Evolutionary conservation across 2,113 vertebrate genomes (phyloP), one percentile per base, ranked within the genome.

Genomic region (Pygoscelis adeliae): DNA sequence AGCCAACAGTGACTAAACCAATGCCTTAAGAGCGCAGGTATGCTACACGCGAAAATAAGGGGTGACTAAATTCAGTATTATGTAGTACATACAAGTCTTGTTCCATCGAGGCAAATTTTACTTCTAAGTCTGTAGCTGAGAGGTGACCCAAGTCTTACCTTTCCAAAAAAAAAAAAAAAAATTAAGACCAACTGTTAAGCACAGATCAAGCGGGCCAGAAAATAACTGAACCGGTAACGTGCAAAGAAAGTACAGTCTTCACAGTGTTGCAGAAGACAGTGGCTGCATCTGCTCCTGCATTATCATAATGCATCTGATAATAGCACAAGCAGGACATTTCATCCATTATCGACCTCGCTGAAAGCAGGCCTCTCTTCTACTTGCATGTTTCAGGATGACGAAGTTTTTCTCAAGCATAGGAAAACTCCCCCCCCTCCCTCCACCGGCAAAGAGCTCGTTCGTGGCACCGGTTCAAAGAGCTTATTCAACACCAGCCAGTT

Each of bases 361-460:
- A 25, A 27, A 40, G 19, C 78, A 7, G 40, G 9, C 25, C 92
- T 42, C 56, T 3, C 17, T 23, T 8, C 95, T 46, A 7, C 11
- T 7, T 15, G 42, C 79, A 5, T 0, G 7, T 3, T 55, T 55
- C 0, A 9, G 62, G 46, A 66, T 26, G 69, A 63, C 1, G 0
- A 42, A 82, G 73, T 85, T 85, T 49, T 53, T 40, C 89, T 44
- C 58, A 34, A 62, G 84, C 78, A n/a, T 0, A 50, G 80, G 73
- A 55, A 44, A 78, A 47, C 55, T 38, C 30, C 32, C 47, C 77
- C 87, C 80, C 46, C 71, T 83, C 82, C 49, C 62, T 56, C 62
- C 32, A 2, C 50, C 22, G 56, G 93, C 80, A 70, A n/a, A 1
- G 23, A 0, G 6, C 27, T 32, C 3, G 22, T 46, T 56, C 21